Base-by-base conservation (phyloP, 2,888 invertebrate genomes). In the Mechanitis mazaeus region DNA sequence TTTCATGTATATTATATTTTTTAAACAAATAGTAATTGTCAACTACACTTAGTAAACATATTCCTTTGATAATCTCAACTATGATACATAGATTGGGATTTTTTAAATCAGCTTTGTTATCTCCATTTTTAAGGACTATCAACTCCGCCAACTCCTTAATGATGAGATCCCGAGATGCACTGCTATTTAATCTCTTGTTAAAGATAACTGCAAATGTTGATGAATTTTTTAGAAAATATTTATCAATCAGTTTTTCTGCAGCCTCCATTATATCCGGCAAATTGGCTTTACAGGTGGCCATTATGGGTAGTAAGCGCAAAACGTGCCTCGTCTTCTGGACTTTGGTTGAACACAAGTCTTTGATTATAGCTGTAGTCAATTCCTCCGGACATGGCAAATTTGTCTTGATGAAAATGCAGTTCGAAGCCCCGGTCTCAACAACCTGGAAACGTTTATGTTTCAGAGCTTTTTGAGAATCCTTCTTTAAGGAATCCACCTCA, bases 401-500 rank as follows among this genome's bases (percentile, higher is more conserved):
- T 1, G 96, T 95, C 78, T 93, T 93, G 67, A 98, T 96, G 75
- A 98, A 98, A 66, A 98, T 85, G 72, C 95, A 93, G 80, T 97
- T 97, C 56, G 94, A 94, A 0, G 95, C 94, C 58, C 95, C 95
- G 0, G 96, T 96, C 69, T 95, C 94, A 0, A 97, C 93, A 33
- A 93, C 93, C 85, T 96, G 93, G 74, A 94, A 94, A 56, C 93
- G 84, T 77, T 91, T 91, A 65, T 90, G 87, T 60, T 83, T 83
- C 4, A 90, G 76, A 33, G 83, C 79, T 68, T 84, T 86, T 58
- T 90, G 85, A 28, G 87, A 83, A 69, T 91, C 85, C 58, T 88
- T 87, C 73, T 92, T 92, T 64, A 94, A 84, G 54, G 84, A 82
- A 57, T 91, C 85, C 50, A 94, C 88, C 79, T 94, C 93, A 67